Evolutionary conservation across 2,113 vertebrate genomes (phyloP).

Genomic region (Piliocolobus tephrosceles): DNA sequence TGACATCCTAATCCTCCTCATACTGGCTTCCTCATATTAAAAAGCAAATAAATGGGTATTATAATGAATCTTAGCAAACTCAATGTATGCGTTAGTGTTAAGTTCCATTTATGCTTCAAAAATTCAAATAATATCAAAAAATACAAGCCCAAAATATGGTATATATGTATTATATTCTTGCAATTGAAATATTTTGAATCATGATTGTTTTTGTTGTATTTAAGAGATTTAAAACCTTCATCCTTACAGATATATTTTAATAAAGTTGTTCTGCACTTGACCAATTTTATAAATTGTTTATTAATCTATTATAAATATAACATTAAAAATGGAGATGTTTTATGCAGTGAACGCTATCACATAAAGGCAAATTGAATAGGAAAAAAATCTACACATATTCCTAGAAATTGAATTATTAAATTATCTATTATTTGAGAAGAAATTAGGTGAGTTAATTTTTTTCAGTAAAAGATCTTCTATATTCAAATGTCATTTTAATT

Average conservation of each 20-base stretch:
- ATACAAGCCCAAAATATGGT: neutral
- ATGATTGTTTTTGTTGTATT: neutral
- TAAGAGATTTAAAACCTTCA: neutral
- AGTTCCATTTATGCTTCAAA: neutral
- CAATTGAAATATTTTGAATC: neutral
- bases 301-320: neutral
- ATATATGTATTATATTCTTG: neutral
- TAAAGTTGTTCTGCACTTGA: neutral
- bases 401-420: neutral
- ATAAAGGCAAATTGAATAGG: neutral
- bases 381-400: neutral
- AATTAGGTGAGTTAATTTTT: neutral
- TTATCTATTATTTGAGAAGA: neutral
- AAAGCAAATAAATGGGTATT: neutral
- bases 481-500: neutral
- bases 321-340: neutral
- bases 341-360: neutral
- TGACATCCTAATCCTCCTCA: neutral
- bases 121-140: neutral
- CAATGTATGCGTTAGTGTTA: neutral
- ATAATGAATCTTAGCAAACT: neutral
- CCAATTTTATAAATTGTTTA: neutral
- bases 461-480: neutral
- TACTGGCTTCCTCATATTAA: neutral
- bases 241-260: neutral